Base-by-base conservation (phyloP, 1,140 invertebrate genomes). In the Penaeus japonicus region DNA sequence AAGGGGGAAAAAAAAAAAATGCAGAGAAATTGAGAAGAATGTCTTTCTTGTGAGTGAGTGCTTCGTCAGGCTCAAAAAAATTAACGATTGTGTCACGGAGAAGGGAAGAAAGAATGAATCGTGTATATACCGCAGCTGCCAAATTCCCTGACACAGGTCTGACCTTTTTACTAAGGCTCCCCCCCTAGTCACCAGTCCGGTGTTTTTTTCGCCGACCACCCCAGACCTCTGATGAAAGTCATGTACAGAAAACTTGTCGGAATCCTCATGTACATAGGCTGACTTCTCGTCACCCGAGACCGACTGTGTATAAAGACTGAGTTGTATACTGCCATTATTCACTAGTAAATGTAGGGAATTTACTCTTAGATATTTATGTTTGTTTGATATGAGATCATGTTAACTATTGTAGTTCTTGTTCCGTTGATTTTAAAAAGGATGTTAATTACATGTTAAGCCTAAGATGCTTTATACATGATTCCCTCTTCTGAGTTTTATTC, bases 281-380 rank as follows among this genome's bases (percentile, higher is more conserved):
- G 57, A 79, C 54, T 53, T n/a, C 47, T 24, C 79, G 75, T 75
- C 65, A 53, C 27, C 75, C 24, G 75, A 59, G 77, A 53, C 59
- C 62, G 10, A 47, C 75, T 79, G 85, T 86, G 75, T 86, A 62
- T 86, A 86, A 86, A 86, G 85, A 86, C 78, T 32, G 47, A 80
- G 85, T 86, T 86, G 47, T 86, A 86, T 86, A 86, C 85, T 86
- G 85, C 85, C 85, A 86, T 86, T 79, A 79, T 86, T 79, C 77
- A 79, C 30, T 86, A 86, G 85, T 79, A 86, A 65, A 86, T 75
- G 79, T 57, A 54, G 53, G 47, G 75, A 84, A 75, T 65, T 75
- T 84, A 84, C 39, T 84, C 65, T 27, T 59, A 75, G 53, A 86
- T 79, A 86, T 86, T 79, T 86, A 86, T 80, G 77, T 75, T 79